Evolutionary conservation across 2,113 vertebrate species (phyloP).

Genomic region (Neodon shergylaensis): DNA sequence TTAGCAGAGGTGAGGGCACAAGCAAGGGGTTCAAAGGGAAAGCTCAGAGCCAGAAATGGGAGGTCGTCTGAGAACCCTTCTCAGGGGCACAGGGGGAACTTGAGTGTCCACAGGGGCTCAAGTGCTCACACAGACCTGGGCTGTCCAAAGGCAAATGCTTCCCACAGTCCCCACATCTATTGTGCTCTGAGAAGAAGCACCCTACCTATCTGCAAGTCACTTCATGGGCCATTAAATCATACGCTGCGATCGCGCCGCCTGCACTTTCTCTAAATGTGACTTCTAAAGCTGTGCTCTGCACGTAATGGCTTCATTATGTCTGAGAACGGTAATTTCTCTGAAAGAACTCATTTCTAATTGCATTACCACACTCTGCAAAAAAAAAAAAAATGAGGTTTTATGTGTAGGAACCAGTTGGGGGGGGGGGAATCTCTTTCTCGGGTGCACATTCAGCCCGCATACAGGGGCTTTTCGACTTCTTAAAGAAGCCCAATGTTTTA

Average conservation of each 20-base stretch:
- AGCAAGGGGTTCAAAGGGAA: neutral
- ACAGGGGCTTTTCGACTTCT: neutral
- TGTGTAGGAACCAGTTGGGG: neutral
- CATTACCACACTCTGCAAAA: neutral
- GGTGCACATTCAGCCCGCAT: neutral
- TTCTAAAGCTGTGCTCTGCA: neutral
- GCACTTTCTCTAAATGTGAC: neutral
- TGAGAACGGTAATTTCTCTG: neutral
- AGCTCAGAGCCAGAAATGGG: neutral
- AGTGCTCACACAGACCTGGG: neutral
- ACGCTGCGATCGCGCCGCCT: neutral
- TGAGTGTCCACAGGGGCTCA: neutral
- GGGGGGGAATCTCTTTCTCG: neutral
- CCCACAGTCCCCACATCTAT: neutral
- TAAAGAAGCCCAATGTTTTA: neutral
- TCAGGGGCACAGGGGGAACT: neutral
- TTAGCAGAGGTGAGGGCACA: neutral
- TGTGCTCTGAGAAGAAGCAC: neutral
- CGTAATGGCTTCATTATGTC: neutral
- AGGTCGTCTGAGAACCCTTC: neutral
- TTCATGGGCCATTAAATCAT: neutral
- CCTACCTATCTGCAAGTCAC: neutral
- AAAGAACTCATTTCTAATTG: neutral
- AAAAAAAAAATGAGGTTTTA: neutral
- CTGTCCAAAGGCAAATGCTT: neutral